These are phyloP conservation scores for Eufriesea mexicana DNA, from an alignment of 1,140 invertebrate genomes.

Conservation along the genomic window DNA sequence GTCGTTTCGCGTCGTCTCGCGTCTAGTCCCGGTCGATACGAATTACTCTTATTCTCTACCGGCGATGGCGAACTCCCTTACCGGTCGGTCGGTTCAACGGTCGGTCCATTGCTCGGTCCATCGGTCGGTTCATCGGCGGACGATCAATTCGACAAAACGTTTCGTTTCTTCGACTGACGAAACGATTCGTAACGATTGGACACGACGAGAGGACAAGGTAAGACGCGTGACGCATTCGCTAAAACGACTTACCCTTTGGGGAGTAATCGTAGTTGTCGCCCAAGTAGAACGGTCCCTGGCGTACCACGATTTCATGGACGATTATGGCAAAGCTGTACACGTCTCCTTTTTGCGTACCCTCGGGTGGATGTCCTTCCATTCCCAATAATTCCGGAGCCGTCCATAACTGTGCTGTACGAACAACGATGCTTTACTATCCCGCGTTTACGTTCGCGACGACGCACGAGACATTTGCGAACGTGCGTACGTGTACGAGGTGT, in stretches of 20 bases:
- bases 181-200: too few species aligned
- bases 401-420: constrained; percentile 90
- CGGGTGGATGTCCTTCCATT: constrained; percentile 85
- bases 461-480: background rate
- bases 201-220: too few species aligned
- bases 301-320: constrained; percentile 93
- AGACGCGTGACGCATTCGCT: too few species aligned
- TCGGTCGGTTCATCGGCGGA: too few species aligned
- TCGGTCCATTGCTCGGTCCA: too few species aligned
- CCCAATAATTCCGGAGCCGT: constrained; percentile 95
- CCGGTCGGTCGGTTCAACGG: background rate
- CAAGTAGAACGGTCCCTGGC: constrained; percentile 94
- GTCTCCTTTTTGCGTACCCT: constrained; percentile 95
- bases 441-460: background rate
- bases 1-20: too few species aligned
- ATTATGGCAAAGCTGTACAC: constrained; percentile 98
- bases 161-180: too few species aligned
- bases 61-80: constrained; percentile 3
- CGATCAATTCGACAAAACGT: too few species aligned
- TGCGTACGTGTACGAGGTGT: too few species aligned
- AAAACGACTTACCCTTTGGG: constrained; percentile 86
- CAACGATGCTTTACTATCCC: constrained; percentile 65
- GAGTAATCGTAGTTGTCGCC: constrained; percentile 85
- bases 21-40: constrained; percentile 41
- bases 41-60: background rate